A percentile compares a stretch with the other conserved stretches of the same genome.
Conservation (phyloP, 2,797 vertebrate genomes). For the Poecilia wingei region DNA sequence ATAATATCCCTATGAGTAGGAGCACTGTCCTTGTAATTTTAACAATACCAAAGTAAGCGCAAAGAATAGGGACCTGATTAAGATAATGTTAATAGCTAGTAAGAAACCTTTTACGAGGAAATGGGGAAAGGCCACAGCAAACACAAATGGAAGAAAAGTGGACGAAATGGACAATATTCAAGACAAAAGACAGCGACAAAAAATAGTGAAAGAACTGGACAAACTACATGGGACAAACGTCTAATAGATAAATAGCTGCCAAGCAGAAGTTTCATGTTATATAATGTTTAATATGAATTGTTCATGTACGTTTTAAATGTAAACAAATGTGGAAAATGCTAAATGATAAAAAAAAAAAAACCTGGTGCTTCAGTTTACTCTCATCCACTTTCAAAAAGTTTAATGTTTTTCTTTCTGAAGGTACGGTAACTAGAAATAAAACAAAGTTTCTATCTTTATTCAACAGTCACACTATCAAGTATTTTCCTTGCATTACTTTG, state of each 20-base stretch:
- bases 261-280: too few relatives aligned
- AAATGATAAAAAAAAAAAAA: neutral
- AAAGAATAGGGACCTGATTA: neutral
- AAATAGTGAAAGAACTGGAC: too few relatives aligned
- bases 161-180: too few relatives aligned
- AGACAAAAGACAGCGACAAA: too few relatives aligned
- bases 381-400: neutral
- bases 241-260: too few relatives aligned
- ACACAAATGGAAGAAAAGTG: too few relatives aligned
- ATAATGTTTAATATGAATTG: too few relatives aligned
- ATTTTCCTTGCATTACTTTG: neutral
- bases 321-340: neutral
- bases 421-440: neutral
- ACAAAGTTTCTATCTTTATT: neutral
- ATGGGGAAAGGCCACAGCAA: neutral
- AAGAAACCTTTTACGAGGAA: neutral
- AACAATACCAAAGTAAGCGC: neutral
- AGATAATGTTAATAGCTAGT: neutral
- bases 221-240: too few relatives aligned
- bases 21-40: neutral
- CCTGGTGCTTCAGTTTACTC: neutral
- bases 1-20: neutral
- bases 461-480: neutral
- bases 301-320: too few relatives aligned
- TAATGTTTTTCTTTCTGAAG: neutral